A percentile compares a stretch with the other conserved stretches of the same genome.
phyloP scores from a whole-genome alignment of 2,113 vertebrate species.

The Thamnaconus septentrionalis region DNA sequence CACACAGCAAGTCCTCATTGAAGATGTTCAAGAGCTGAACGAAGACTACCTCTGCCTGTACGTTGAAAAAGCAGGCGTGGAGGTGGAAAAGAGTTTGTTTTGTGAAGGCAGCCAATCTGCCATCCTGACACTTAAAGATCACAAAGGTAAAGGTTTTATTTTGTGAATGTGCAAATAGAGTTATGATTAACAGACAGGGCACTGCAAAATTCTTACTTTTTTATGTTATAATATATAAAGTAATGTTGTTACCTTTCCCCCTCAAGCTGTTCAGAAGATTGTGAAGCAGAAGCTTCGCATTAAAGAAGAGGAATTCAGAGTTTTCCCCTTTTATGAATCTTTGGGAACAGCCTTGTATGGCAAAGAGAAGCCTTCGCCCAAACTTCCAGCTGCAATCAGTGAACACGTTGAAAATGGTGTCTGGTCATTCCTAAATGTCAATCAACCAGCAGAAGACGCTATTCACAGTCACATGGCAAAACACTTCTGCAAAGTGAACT shows the following conservation, averaged over 20 bases:
- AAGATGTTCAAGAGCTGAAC: constrained; percentile 68
- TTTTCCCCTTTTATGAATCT: constrained; percentile 82
- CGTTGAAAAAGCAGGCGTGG: constrained; percentile 80
- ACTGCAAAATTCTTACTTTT: neutral
- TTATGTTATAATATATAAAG: neutral
- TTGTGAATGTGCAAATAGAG: neutral
- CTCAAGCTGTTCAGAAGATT: constrained; percentile 57
- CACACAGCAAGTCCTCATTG: constrained; percentile 74
- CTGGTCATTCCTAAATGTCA: constrained; percentile 73
- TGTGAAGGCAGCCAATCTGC: constrained; percentile 76
- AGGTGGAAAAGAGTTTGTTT: constrained; percentile 49
- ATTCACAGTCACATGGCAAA: constrained; percentile 68
- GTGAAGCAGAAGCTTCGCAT: constrained; percentile 65
- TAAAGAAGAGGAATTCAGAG: constrained; percentile 66
- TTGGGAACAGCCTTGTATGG: constrained; percentile 85
- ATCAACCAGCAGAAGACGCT: constrained; percentile 44
- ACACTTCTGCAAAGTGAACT: constrained; percentile 67
- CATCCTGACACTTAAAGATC: constrained; percentile 78
- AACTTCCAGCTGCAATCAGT: constrained; percentile 75
- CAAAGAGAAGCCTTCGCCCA: constrained; percentile 76
- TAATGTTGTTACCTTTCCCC: neutral
- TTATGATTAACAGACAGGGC: too few species aligned
- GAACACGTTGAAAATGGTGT: constrained; percentile 68
- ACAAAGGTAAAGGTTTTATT: constrained; percentile 74
- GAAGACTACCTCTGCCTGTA: constrained; percentile 70